phyloP scores from a whole-genome alignment of 2,888 invertebrate genomes.

The Yponomeuta cagnagella region DNA sequence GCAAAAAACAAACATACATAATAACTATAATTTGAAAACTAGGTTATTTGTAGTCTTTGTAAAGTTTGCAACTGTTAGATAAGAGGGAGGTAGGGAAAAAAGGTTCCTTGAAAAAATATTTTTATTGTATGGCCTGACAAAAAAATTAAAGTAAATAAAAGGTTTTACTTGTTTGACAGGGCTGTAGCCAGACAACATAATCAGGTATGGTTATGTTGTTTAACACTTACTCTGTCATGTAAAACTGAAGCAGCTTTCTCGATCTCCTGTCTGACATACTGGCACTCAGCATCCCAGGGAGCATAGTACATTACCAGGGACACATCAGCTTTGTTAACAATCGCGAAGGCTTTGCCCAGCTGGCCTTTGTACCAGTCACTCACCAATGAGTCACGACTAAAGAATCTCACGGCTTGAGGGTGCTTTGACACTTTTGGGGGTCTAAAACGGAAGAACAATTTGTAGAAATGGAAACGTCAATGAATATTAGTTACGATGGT shows the following conservation, averaged over 20 bases:
- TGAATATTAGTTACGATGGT: background rate
- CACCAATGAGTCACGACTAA: slow-evolving; percentile 80
- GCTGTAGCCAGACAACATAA: too few relatives aligned
- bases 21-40: too few relatives aligned
- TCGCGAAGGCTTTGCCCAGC: slow-evolving; percentile 77
- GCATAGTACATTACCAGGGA: slow-evolving; percentile 96
- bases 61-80: too few relatives aligned
- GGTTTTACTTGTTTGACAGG: too few relatives aligned
- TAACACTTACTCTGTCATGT: slow-evolving; percentile 77
- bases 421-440: slow-evolving; percentile 59
- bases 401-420: slow-evolving; percentile 80
- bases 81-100: too few relatives aligned
- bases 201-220: background rate
- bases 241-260: slow-evolving; percentile 82
- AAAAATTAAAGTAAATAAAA: too few relatives aligned
- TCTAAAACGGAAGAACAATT: slow-evolving; percentile 33
- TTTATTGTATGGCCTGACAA: too few relatives aligned
- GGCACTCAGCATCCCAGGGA: slow-evolving; percentile 94
- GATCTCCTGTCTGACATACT: slow-evolving; percentile 83
- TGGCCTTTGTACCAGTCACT: slow-evolving; percentile 88
- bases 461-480: background rate
- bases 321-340: slow-evolving; percentile 81
- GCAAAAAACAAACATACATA: too few relatives aligned
- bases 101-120: too few relatives aligned
- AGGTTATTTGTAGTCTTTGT: too few relatives aligned